Evolutionary conservation across 2,888 invertebrate species (phyloP).

Genomic region (Netelia inedita): DNA sequence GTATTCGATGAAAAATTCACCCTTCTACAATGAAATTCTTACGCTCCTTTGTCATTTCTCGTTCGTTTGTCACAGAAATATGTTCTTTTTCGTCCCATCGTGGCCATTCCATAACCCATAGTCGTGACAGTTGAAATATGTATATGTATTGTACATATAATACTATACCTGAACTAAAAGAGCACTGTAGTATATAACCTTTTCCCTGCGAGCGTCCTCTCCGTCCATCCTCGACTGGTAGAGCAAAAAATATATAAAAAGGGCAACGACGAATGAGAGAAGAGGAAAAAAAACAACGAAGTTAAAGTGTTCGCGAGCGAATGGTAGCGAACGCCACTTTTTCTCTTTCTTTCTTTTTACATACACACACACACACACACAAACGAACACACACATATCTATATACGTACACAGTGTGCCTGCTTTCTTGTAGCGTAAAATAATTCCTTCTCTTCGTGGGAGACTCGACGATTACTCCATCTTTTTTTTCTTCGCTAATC

Average conservation of each 20-base stretch:
- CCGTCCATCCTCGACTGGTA: conserved; percentile 18
- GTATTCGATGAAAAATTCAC: neutral
- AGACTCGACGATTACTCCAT: conserved; percentile 44
- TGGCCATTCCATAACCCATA: conserved; percentile 8
- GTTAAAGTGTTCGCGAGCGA: conserved; percentile 17
- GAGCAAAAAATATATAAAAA: conserved; percentile 19
- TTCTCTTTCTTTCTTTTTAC: neutral
- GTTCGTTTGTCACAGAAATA: neutral
- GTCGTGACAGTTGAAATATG: neutral
- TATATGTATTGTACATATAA: neutral
- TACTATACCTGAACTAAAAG: conserved; percentile 13
- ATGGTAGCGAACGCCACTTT: conserved; percentile 12
- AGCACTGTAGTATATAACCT: conserved; percentile 17
- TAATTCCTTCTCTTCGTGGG: conserved; percentile 51
- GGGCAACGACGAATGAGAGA: neutral
- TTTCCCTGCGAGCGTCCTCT: conserved; percentile 38
- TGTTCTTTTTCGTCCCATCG: neutral
- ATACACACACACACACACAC: conserved; percentile 5
- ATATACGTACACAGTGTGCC: neutral
- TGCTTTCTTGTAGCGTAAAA: conserved; percentile 31
- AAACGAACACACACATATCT: neutral
- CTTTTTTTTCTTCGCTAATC: conserved; percentile 4
- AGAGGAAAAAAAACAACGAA: neutral
- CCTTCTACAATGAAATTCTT: neutral
- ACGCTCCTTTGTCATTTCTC: neutral